Percentiles rank a stretch among this genome's conserved stretches.
phyloP scores from a whole-genome alignment of 2,113 vertebrate genomes.

The Antidorcas marsupialis region DNA sequence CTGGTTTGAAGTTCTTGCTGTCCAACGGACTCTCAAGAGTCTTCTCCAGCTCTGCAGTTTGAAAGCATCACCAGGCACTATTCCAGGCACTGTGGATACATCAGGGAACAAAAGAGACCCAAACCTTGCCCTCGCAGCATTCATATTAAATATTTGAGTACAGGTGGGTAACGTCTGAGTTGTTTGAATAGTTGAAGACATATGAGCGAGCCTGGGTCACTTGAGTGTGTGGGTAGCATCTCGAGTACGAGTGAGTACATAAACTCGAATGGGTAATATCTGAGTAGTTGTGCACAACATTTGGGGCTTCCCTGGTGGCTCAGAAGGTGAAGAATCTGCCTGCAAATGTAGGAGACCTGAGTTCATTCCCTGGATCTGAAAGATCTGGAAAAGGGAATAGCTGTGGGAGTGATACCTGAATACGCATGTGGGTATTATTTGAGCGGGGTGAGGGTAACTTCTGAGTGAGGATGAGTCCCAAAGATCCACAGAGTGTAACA shows the following conservation, averaged over 20 bases:
- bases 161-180: not conserved
- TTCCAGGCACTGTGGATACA: not conserved
- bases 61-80: not conserved
- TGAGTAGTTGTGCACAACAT: not conserved
- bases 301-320: not conserved
- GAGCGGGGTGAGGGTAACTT: not conserved
- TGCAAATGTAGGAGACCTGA: not conserved
- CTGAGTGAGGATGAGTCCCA: not conserved
- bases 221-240: not conserved
- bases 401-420: not conserved
- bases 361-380: not conserved
- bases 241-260: not conserved
- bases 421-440: not conserved
- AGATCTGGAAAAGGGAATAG: not conserved
- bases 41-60: not conserved
- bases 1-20: not conserved
- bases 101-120: not conserved
- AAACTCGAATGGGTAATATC: not conserved
- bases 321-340: not conserved
- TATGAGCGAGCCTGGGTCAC: fast-evolving
- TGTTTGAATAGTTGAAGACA: not conserved
- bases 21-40: not conserved
- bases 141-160: not conserved
- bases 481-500: not conserved
- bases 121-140: not conserved